phyloP scores from a whole-genome alignment of 2,797 vertebrate species.

The Clarias platycephalus region DNA sequence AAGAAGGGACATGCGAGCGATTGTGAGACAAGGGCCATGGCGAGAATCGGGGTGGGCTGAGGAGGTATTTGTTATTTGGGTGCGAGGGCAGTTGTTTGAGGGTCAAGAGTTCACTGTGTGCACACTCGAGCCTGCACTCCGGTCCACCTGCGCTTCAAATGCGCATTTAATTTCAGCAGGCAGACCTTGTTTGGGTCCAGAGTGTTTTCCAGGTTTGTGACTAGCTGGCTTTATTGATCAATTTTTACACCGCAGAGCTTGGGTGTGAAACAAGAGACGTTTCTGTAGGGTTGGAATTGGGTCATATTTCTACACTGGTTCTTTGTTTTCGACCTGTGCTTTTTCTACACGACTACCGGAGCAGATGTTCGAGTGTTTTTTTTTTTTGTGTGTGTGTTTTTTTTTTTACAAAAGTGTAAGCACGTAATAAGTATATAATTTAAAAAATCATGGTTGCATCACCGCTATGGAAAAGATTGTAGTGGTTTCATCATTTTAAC shows the following conservation, averaged over 20 bases:
- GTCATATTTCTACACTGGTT: slow-evolving; percentile 34
- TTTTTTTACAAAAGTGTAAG: neutral
- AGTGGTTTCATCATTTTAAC: neutral
- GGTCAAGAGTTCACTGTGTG: slow-evolving; percentile 52
- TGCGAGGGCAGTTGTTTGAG: slow-evolving; percentile 43
- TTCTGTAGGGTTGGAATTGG: slow-evolving; percentile 32
- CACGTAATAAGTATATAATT: neutral
- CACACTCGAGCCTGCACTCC: slow-evolving; percentile 20
- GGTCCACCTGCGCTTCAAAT: slow-evolving; percentile 25
- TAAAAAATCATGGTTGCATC: neutral
- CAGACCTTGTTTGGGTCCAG: slow-evolving; percentile 13
- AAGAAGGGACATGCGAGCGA: slow-evolving; percentile 45
- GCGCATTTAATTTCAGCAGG: slow-evolving; percentile 43
- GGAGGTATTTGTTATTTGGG: slow-evolving; percentile 28
- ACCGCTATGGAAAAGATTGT: neutral
- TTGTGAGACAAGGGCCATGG: slow-evolving; percentile 59
- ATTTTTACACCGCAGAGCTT: slow-evolving; percentile 20
- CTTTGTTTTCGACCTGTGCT: slow-evolving; percentile 28
- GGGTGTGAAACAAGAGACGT: slow-evolving; percentile 31
- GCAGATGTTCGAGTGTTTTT: neutral
- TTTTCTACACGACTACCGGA: neutral
- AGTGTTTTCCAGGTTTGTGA: slow-evolving; percentile 12
- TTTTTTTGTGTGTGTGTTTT: neutral
- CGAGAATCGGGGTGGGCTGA: slow-evolving; percentile 1
- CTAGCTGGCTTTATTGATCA: slow-evolving; percentile 19